These are phyloP conservation scores for Syngnathus acus DNA, from an alignment of 2,797 vertebrate species.

Conservation along the genomic window DNA sequence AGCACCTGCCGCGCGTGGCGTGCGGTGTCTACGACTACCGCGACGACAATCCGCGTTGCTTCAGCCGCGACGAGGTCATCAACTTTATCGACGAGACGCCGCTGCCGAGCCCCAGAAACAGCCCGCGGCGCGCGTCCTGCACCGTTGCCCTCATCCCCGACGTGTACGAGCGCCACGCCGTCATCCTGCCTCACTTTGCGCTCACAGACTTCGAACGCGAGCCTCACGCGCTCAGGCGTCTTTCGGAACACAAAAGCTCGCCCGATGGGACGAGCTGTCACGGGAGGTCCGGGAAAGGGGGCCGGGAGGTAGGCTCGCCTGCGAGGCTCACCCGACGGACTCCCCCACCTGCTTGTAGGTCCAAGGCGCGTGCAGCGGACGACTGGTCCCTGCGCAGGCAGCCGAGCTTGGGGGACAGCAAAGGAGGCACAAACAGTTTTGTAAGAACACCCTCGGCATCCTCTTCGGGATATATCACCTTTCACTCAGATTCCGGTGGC, in stretches of 20 bases:
- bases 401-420: constrained; percentile 61
- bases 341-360: constrained; percentile 24
- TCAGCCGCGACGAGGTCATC: constrained; percentile 78
- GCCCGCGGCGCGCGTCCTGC: constrained; percentile 63
- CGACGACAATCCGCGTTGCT: constrained; percentile 69
- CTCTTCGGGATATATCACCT: constrained; percentile 79
- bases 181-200: constrained; percentile 70
- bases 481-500: constrained; percentile 80
- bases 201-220: constrained; percentile 82
- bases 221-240: constrained; percentile 73
- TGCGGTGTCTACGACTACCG: constrained; percentile 57
- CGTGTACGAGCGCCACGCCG: constrained; percentile 56
- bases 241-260: constrained; percentile 58
- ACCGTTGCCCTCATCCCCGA: constrained; percentile 72
- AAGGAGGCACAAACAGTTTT: constrained; percentile 84
- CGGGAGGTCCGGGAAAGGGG: constrained; percentile 36
- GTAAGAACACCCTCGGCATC: constrained; percentile 75
- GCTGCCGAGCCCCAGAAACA: constrained; percentile 72
- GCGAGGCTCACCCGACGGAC: constrained; percentile 36
- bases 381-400: constrained; percentile 68
- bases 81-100: constrained; percentile 79
- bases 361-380: constrained; percentile 20
- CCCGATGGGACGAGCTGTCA: constrained; percentile 5
- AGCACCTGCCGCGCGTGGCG: constrained; percentile 62
- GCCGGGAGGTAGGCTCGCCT: constrained; percentile 36